These are phyloP conservation scores for Drosophila rellima DNA, from an alignment of 2,888 invertebrate species.

Conservation along the genomic window DNA sequence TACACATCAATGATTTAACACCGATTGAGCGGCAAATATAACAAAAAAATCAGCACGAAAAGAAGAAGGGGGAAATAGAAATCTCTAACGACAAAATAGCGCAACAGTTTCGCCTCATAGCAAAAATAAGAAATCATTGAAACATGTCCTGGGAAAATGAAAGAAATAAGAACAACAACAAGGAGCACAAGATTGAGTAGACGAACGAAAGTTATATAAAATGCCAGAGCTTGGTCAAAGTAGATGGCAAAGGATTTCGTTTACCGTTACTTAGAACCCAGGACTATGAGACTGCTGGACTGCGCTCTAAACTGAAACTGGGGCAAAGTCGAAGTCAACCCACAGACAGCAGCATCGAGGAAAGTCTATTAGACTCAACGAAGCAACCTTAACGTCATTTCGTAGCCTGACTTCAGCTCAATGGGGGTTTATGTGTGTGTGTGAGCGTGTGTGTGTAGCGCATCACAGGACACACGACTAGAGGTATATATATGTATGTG, in stretches of 20 bases:
- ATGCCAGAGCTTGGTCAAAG: conserved; percentile 47
- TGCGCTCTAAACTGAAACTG: conserved; percentile 59
- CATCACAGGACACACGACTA: conserved; percentile 15
- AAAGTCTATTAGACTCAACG: conserved; percentile 83
- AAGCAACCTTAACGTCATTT: conserved; percentile 81
- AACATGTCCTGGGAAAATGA: conserved; percentile 67
- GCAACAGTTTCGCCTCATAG: conserved; percentile 72
- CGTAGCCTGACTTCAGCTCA: conserved; percentile 59
- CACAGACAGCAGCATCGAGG: conserved; percentile 60
- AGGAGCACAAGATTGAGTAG: conserved; percentile 29
- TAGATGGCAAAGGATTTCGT: conserved; percentile 71
- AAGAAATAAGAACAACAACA: conserved; percentile 11
- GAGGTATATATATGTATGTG: conserved; percentile 13
- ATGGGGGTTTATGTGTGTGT: conserved; percentile 63
- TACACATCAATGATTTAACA: conserved; percentile 79
- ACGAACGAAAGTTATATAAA: conserved; percentile 42
- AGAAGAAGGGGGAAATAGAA: conserved; percentile 29
- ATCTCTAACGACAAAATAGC: conserved; percentile 69
- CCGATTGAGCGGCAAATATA: conserved; percentile 44
- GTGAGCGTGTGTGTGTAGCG: conserved; percentile 26
- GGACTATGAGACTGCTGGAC: conserved; percentile 26
- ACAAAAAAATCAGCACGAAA: conserved; percentile 8
- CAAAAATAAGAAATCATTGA: conserved; percentile 81
- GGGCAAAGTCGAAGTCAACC: conserved; percentile 71
- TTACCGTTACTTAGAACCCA: conserved; percentile 55